Evolutionary conservation across 2,797 vertebrate genomes (phyloP).

Genomic region (Enteromius paludinosus): DNA sequence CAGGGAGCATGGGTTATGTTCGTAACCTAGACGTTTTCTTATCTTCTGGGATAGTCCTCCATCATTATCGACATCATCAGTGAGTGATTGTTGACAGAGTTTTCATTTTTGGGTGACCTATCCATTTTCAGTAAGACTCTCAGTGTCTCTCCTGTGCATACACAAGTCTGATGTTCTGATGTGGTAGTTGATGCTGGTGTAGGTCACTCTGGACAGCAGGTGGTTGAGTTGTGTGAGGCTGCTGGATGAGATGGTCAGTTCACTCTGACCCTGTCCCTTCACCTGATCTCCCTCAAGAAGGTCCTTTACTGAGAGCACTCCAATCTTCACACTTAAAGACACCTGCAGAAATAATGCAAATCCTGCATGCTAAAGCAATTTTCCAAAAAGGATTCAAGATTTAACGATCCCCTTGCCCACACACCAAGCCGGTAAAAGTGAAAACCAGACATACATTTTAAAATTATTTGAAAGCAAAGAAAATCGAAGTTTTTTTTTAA

Average conservation of each 20-base stretch:
- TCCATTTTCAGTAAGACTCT: slow-evolving; percentile 65
- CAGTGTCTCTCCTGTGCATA: neutral
- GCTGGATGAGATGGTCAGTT: slow-evolving; percentile 67
- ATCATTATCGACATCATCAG: too few relatives aligned
- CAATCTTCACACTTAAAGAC: slow-evolving; percentile 69
- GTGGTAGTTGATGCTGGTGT: slow-evolving; percentile 73
- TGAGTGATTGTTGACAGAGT: neutral
- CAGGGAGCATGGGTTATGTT: too few relatives aligned
- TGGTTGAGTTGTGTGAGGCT: slow-evolving; percentile 67
- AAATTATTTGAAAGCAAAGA: neutral
- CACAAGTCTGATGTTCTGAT: slow-evolving; percentile 33
- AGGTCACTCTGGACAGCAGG: slow-evolving; percentile 70
- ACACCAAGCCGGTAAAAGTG: neutral
- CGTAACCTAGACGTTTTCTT: too few relatives aligned
- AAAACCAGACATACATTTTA: neutral
- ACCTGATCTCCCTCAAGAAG: slow-evolving; percentile 65
- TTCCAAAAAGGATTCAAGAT: neutral
- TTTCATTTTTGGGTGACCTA: slow-evolving; percentile 54
- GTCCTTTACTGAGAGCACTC: slow-evolving; percentile 68
- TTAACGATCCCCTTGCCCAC: neutral
- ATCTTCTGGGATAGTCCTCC: too few relatives aligned
- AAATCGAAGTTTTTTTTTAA: neutral
- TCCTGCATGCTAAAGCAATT: too few relatives aligned
- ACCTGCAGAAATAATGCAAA: slow-evolving; percentile 66
- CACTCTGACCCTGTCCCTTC: slow-evolving; percentile 65